phyloP scores from a whole-genome alignment of 2,113 vertebrate species.

The Naja naja region DNA sequence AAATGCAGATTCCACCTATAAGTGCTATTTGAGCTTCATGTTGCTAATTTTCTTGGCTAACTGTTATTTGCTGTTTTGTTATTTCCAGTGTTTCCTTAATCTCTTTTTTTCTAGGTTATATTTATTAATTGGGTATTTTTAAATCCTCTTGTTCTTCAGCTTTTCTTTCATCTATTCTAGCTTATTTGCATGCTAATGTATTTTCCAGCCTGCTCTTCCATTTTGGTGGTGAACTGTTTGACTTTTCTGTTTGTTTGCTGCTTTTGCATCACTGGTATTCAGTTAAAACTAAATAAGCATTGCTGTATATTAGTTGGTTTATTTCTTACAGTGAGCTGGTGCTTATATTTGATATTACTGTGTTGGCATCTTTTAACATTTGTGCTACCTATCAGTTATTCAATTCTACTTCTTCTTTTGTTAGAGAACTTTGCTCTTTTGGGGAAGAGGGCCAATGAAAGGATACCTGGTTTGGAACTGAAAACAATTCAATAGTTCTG shows the following conservation, averaged over 20 bases:
- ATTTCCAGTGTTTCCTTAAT: neutral
- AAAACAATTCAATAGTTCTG: neutral
- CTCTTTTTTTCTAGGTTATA: neutral
- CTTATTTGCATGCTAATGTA: neutral
- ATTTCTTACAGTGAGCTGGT: neutral
- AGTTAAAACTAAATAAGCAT: neutral
- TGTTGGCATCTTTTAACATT: neutral
- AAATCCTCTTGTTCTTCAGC: neutral
- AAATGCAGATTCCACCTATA: neutral
- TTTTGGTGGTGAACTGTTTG: neutral
- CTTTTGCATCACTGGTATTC: neutral
- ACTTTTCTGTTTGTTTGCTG: neutral
- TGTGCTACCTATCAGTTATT: neutral
- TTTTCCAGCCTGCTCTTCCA: neutral
- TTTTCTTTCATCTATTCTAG: neutral
- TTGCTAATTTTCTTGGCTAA: neutral
- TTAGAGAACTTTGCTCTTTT: neutral
- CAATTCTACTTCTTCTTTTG: neutral
- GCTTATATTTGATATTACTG: neutral
- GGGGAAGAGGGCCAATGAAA: neutral
- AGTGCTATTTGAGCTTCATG: neutral
- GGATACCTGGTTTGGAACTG: neutral
- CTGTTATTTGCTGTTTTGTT: neutral
- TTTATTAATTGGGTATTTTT: neutral
- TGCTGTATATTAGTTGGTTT: neutral